These are phyloP conservation scores for Sander vitreus DNA, from an alignment of 2,113 vertebrate genomes.

Conservation along the genomic window DNA sequence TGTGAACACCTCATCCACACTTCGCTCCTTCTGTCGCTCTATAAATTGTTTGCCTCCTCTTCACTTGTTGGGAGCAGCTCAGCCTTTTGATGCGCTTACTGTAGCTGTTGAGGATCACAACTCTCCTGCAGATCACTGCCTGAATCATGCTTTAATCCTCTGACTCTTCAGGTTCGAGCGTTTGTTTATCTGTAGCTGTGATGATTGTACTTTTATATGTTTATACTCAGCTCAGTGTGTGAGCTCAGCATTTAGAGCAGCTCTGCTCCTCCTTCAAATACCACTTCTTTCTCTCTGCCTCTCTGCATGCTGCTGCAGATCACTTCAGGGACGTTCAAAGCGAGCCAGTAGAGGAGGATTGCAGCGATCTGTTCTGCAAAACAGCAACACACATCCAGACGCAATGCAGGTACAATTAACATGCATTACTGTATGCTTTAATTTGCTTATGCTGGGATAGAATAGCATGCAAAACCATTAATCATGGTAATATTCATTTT, in stretches of 20 bases:
- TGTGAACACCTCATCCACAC: constrained; percentile 30
- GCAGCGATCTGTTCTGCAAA: constrained; percentile 18
- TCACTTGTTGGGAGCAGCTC: constrained; percentile 43
- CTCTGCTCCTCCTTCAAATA: constrained; percentile 56
- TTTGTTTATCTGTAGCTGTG: not conserved
- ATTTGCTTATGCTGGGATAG: not conserved
- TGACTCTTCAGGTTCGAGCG: not conserved
- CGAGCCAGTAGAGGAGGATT: constrained; percentile 29
- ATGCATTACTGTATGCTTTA: not conserved
- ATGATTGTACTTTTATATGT: not conserved
- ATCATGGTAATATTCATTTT: not conserved
- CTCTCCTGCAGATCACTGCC: constrained; percentile 1
- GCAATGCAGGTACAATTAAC: constrained; percentile 73
- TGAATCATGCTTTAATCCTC: not conserved
- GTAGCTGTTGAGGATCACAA: constrained; percentile 16
- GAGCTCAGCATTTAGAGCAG: constrained; percentile 38
- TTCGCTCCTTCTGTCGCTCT: constrained; percentile 4
- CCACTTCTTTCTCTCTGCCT: constrained; percentile 6
- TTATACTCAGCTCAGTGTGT: not conserved
- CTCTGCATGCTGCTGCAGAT: constrained; percentile 45
- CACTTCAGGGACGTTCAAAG: constrained; percentile 15
- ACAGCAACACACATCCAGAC: constrained; percentile 30
- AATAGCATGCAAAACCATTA: not conserved
- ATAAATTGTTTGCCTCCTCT: constrained; percentile 36
- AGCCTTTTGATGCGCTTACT: not conserved